Base-by-base conservation (phyloP, 2,888 invertebrate species). In the Agrotis ipsilon region DNA sequence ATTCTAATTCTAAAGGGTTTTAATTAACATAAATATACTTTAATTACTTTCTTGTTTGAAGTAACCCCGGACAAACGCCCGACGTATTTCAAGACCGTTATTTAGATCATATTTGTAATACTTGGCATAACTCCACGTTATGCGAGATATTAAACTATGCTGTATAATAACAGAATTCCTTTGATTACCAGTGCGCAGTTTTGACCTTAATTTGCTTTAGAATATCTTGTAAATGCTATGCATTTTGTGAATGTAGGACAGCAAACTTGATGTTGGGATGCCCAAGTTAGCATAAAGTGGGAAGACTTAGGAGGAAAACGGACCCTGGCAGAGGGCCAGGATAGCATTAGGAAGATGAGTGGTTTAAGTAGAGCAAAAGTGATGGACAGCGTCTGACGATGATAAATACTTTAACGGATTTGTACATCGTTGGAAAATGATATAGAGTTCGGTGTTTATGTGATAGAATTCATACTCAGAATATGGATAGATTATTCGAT, bases 121-220 rank as follows among this genome's bases (percentile, higher is more conserved):
- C 52, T 71, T 62, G 52, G 72, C 68, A 79, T 83, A 83, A 75
- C 81, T 78, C 61, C 60, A 71, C 45, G 74, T 68, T 81, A 66
- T 68, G 54, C 68, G 66, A 83, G 70, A 71, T 72, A 83, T 83
- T 75, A 79, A 77, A 81, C 72, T 74, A 72, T 65, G 74, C 58
- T 49, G 54, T 72, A 73, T 75, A 78, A 80, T 83, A 79, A 78
- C 78, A 69, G 71, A 65, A 76, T 82, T 80, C 80, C 82, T 75
- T 77, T 75, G 70, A 80, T 82, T 82, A 67, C 65, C 67, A 66
- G 63, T 72, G 68, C 70, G 66, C 57, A 54, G 68, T 68, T 70
- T 54, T 78, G 71, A 66, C 80, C 78, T 72, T 75, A 81, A 81
- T 78, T 81, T 65, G 71, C 54, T 60, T 65, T 51, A 64, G 67